These are phyloP conservation scores for Sipha maydis DNA, from an alignment of 2,888 invertebrate genomes.

Conservation along the genomic window DNA sequence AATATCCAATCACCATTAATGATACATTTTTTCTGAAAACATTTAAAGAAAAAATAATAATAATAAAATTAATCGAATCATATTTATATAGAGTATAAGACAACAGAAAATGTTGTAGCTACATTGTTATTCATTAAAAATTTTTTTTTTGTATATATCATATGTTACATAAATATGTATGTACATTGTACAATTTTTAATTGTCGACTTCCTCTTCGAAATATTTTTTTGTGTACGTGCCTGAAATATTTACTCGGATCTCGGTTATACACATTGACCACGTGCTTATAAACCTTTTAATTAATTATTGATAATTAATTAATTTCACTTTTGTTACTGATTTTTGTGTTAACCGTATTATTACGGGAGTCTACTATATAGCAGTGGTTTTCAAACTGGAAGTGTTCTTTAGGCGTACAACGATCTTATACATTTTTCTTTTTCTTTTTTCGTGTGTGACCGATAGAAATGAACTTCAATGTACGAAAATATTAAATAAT, in stretches of 20 bases:
- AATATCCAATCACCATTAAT: too few relatives aligned
- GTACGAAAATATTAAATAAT: too few relatives aligned
- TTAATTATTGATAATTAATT: background rate
- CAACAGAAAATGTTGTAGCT: background rate
- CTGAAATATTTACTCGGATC: background rate
- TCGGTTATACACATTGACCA: background rate
- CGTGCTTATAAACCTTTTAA: background rate
- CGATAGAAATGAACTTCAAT: too few relatives aligned
- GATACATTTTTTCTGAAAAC: too few relatives aligned
- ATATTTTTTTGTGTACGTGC: background rate
- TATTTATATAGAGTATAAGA: background rate
- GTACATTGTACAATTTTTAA: background rate
- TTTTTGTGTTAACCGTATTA: background rate
- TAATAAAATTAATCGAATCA: background rate
- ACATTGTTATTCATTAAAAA: background rate
- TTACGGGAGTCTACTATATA: too few relatives aligned
- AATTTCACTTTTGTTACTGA: background rate
- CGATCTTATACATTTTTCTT: too few relatives aligned
- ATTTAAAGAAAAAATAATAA: too few relatives aligned
- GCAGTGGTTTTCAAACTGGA: too few relatives aligned
- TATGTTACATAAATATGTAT: background rate
- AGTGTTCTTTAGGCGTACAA: too few relatives aligned
- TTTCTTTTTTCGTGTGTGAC: too few relatives aligned
- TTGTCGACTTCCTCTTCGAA: background rate
- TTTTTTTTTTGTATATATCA: background rate